Evolutionary conservation across 2,113 vertebrate genomes (phyloP).

Genomic region (Lepus europaeus): DNA sequence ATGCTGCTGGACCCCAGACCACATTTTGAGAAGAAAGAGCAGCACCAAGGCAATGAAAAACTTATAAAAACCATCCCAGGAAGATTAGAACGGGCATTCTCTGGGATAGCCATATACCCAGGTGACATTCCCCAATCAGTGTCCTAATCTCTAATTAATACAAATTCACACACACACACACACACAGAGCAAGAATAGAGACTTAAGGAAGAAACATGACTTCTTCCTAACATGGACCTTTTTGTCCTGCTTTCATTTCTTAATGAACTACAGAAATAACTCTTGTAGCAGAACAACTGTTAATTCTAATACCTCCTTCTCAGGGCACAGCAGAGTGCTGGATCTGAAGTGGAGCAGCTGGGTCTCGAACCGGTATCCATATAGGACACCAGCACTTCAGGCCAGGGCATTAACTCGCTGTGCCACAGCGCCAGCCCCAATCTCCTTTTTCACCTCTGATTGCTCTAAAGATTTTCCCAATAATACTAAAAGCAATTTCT

Average conservation of each 20-base stretch:
- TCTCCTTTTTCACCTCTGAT: not conserved
- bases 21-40: not conserved
- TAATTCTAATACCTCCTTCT: not conserved
- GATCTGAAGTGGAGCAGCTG: too few relatives aligned
- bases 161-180: not conserved
- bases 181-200: too few relatives aligned
- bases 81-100: too few relatives aligned
- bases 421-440: too few relatives aligned
- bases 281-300: not conserved
- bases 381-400: too few relatives aligned
- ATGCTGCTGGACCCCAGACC: not conserved
- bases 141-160: too few relatives aligned
- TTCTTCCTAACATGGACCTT: not conserved
- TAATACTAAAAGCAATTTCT: not conserved
- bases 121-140: too few relatives aligned
- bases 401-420: too few relatives aligned
- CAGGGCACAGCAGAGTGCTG: not conserved
- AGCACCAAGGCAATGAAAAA: too few relatives aligned
- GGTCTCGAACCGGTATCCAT: too few relatives aligned
- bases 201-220: not conserved
- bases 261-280: not conserved
- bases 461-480: slow-evolving; percentile 22
- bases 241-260: not conserved
- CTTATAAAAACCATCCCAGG: too few relatives aligned
- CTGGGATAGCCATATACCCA: too few relatives aligned